phyloP scores from a whole-genome alignment of 1,140 invertebrate species.

The Drosophila prosaltans region DNA sequence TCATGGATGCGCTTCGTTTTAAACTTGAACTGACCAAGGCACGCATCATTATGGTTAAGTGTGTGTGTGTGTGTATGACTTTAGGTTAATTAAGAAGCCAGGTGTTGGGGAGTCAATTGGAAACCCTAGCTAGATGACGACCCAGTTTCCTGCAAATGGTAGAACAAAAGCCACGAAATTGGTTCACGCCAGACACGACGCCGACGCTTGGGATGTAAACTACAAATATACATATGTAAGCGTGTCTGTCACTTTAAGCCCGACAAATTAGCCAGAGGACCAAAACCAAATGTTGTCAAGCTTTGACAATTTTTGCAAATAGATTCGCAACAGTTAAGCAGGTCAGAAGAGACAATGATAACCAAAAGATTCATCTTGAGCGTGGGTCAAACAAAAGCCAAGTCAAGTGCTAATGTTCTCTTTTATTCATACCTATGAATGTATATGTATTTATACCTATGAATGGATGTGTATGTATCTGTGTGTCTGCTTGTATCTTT shows the following conservation, averaged over 20 bases:
- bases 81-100: constrained; percentile 69
- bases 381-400: constrained; percentile 56
- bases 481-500: constrained; percentile 23
- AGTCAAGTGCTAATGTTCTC: constrained; percentile 26
- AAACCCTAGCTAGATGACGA: constrained; percentile 20
- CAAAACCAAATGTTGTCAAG: constrained; percentile 45
- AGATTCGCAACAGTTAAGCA: constrained; percentile 61
- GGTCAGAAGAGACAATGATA: constrained; percentile 23
- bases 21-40: constrained; percentile 50
- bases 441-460: constrained; percentile 40
- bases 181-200: constrained; percentile 51
- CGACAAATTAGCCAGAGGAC: constrained; percentile 46
- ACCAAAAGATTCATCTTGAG: constrained; percentile 35
- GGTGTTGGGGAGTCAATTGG: constrained; percentile 43
- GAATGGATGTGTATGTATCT: constrained; percentile 21
- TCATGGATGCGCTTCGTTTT: constrained; percentile 48
- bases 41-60: constrained; percentile 42
- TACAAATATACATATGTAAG: constrained; percentile 33
- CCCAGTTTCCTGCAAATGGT: constrained; percentile 34
- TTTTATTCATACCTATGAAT: not conserved
- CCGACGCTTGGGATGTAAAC: constrained; percentile 12
- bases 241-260: constrained; percentile 70
- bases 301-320: constrained; percentile 63
- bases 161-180: constrained; percentile 60
- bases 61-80: constrained; percentile 49